Evolutionary conservation across 2,797 vertebrate genomes (phyloP), one percentile per base, ranked within the genome.

Genomic region (Pangasius krempfi): DNA sequence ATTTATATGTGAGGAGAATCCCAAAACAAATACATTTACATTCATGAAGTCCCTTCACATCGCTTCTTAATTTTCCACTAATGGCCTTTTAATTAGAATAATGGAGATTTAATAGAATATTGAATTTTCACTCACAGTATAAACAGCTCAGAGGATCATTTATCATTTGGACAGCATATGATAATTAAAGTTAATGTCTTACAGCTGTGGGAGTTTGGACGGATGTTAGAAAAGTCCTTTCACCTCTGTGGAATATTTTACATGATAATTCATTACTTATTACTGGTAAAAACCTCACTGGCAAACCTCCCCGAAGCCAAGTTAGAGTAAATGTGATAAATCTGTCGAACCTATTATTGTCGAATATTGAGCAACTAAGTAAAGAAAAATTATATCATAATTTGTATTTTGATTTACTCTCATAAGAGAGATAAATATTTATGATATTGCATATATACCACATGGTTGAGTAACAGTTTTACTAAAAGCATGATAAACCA

Each of bases 41-140:
- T 33, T 72, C 9, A 85, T 52, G 44, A 85, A 12, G 40, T 70
- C 83, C 37, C 37, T 60, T 72, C 18, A 70, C 68, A 37, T 78
- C 58, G 37, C 14, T 30, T 27, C 47, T 20, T 52, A 78, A 76
- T 78, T 76, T 78, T 2, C 37, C 50, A n/a, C 83, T 85, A 85
- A 79, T 79, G 82, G 50, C 1, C 27, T 85, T 88, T 79, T 68
- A 79, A 85, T 85, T 64, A 85, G 52, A 79, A 66, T 88, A 84
- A 64, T 83, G 27, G 84, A 88, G 75, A 78, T 84, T 84, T n/a
- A 87, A 79, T 79, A 37, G 76, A 90, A 73, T 87, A 70, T 62
- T 64, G 68, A 64, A 79, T 87, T 85, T 83, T 62, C 54, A 58
- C 37, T 56, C 60, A 14, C 56, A 79, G 52, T 73, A 22, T 44